phyloP scores from a whole-genome alignment of 2,797 vertebrate genomes.

The Artibeus jamaicensis region DNA sequence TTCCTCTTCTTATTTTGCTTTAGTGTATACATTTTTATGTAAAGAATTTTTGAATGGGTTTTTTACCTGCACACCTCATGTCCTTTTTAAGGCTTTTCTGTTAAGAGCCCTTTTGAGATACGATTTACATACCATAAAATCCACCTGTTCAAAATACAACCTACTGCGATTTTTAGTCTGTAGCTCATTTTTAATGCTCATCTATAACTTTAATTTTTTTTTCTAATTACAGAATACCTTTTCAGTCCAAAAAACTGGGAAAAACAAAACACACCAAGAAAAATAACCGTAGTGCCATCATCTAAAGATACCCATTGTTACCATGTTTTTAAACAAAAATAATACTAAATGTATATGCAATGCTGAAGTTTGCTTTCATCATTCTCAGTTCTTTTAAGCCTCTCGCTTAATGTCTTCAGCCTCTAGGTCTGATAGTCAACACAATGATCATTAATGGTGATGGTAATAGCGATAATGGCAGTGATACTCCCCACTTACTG shows the following conservation, averaged over 20 bases:
- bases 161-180: neutral
- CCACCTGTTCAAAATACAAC: neutral
- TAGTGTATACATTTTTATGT: neutral
- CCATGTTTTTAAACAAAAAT: neutral
- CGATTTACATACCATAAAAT: neutral
- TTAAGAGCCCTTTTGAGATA: neutral
- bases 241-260: neutral
- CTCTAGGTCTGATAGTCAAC: neutral
- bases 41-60: neutral
- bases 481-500: neutral
- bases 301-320: neutral
- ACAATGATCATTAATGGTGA: neutral
- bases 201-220: constrained; percentile 22
- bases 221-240: neutral
- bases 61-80: neutral
- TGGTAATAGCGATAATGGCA: neutral
- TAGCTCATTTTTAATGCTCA: constrained; percentile 24
- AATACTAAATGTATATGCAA: neutral
- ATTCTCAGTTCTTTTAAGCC: neutral
- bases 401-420: neutral
- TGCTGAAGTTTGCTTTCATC: neutral
- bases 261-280: constrained; percentile 8
- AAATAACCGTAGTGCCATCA: neutral
- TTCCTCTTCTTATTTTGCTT: neutral
- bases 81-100: constrained; percentile 3